These are phyloP conservation scores for Melanotaenia parkinsoni DNA, from an alignment of 2,797 vertebrate genomes.

Conservation along the genomic window DNA sequence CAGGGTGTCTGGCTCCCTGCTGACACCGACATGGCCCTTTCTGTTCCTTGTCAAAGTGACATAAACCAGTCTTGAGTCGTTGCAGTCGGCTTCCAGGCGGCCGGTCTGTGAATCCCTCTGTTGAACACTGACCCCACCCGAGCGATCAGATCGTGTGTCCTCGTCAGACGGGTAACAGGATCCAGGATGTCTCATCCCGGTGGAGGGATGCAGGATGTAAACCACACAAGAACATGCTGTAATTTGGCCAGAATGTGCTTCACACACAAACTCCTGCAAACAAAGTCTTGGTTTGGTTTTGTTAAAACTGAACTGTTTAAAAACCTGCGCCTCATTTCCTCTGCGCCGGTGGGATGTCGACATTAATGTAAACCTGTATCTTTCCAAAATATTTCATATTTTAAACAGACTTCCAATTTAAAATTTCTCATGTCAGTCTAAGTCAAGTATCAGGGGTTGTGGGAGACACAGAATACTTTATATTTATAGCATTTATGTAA, in stretches of 20 bases:
- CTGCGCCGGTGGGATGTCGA: neutral
- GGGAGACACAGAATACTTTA: neutral
- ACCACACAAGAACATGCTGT: slow-evolving; percentile 21
- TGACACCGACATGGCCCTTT: slow-evolving; percentile 72
- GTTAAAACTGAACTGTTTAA: neutral
- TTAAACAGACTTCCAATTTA: neutral
- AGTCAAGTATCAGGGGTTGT: neutral
- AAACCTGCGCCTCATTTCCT: slow-evolving; percentile 11
- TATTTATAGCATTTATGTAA: neutral
- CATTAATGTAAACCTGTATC: slow-evolving; percentile 5
- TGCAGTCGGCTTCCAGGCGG: slow-evolving; percentile 35
- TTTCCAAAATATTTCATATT: slow-evolving; percentile 9
- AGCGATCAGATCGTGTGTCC: slow-evolving; percentile 63
- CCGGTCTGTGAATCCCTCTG: slow-evolving; percentile 54
- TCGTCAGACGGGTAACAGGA: slow-evolving; percentile 64
- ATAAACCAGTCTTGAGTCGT: slow-evolving; percentile 69
- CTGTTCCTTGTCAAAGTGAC: slow-evolving; percentile 81
- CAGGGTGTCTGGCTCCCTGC: slow-evolving; percentile 59
- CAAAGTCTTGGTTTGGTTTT: slow-evolving; percentile 48
- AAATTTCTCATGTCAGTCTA: neutral
- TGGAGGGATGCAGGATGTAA: slow-evolving; percentile 24
- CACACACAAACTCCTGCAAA: slow-evolving; percentile 40
- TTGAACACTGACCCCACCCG: slow-evolving; percentile 38
- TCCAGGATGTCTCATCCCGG: slow-evolving; percentile 61
- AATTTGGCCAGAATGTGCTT: slow-evolving; percentile 20